Evolutionary conservation across 2,888 invertebrate genomes (phyloP).

Genomic region (Bedellia somnulentella): DNA sequence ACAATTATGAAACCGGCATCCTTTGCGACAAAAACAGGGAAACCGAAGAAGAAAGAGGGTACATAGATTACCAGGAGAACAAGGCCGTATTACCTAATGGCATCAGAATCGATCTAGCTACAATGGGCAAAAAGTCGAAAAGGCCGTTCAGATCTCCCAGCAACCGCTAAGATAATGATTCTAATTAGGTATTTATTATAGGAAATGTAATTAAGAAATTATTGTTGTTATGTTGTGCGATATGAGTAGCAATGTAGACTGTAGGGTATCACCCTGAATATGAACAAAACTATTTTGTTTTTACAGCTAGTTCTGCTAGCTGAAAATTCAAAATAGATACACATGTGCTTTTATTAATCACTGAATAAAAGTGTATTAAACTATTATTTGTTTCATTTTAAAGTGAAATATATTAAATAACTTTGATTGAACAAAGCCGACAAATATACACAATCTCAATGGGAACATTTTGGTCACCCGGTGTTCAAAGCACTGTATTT

Average conservation of each 20-base stretch:
- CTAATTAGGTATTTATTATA: constrained; percentile 46
- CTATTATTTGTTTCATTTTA: too few relatives aligned
- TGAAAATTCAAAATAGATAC: too few relatives aligned
- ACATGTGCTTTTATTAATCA: too few relatives aligned
- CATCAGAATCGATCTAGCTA: constrained; percentile 68
- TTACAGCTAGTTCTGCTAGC: too few relatives aligned
- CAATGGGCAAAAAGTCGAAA: constrained; percentile 72
- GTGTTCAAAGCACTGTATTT: too few relatives aligned
- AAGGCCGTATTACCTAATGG: constrained; percentile 73
- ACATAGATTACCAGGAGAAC: constrained; percentile 74
- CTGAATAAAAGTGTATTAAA: too few relatives aligned
- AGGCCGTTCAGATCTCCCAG: constrained; percentile 63
- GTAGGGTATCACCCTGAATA: too few relatives aligned
- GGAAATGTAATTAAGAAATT: constrained; percentile 35
- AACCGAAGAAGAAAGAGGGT: constrained; percentile 62
- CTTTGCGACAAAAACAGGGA: constrained; percentile 64
- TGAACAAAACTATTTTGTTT: too few relatives aligned
- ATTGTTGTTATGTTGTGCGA: constrained; percentile 17
- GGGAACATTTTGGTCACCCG: too few relatives aligned
- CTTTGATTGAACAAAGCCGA: too few relatives aligned
- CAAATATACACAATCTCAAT: too few relatives aligned
- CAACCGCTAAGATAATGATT: constrained; percentile 35
- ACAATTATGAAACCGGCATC: constrained; percentile 80
- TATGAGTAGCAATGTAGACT: background rate
- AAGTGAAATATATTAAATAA: too few relatives aligned